phyloP scores from a whole-genome alignment of 2,113 vertebrate genomes.

The Vimba vimba region DNA sequence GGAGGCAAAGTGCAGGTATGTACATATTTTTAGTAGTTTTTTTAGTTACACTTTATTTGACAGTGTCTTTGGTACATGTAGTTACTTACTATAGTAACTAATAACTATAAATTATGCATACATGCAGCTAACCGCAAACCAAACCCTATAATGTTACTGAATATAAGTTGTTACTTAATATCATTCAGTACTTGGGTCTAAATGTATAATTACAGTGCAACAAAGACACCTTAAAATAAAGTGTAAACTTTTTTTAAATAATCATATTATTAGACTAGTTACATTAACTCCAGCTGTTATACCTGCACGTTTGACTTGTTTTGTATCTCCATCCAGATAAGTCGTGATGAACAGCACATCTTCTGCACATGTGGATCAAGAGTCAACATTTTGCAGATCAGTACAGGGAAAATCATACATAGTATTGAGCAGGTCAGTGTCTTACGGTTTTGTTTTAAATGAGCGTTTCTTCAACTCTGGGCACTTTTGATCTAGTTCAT shows the following conservation, averaged over 20 bases:
- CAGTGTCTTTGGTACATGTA: no score
- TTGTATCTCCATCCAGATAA: conserved; percentile 75
- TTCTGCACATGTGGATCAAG: conserved; percentile 87
- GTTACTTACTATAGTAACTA: no score
- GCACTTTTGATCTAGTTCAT: background rate
- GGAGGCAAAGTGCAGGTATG: conserved; percentile 93
- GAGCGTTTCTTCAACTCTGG: background rate
- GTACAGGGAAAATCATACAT: conserved; percentile 79
- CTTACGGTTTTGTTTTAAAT: background rate
- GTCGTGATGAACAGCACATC: conserved; percentile 84
- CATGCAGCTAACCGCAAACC: no score
- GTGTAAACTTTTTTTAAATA: no score
- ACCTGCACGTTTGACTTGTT: background rate
- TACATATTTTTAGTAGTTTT: background rate
- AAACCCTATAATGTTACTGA: no score
- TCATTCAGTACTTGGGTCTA: no score
- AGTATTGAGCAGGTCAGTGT: conserved; percentile 87
- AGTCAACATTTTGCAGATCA: conserved; percentile 86
- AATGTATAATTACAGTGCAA: no score
- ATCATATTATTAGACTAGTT: background rate
- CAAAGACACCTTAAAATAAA: no score
- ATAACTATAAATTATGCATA: no score
- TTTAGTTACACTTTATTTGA: no score
- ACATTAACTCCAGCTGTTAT: background rate
- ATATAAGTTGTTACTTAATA: no score